Evolutionary conservation across 2,797 vertebrate species (phyloP).

Genomic region (Cryptoprocta ferox): DNA sequence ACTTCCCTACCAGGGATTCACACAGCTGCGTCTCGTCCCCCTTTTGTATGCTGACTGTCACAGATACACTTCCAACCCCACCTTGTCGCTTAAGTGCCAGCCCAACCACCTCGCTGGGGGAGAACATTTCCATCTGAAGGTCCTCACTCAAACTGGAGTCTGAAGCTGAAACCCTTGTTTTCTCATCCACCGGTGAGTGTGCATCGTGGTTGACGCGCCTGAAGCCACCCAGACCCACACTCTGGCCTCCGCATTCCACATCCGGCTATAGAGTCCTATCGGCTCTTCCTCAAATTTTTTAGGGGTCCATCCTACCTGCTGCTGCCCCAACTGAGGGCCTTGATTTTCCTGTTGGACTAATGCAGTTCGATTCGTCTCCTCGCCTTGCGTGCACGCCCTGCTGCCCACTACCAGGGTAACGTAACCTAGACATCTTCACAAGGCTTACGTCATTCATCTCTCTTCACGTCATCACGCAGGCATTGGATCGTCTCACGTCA

Average conservation of each 20-base stretch:
- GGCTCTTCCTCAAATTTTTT: not conserved
- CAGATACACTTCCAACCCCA: not conserved
- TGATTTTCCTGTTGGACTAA: not conserved
- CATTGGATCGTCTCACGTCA: no score
- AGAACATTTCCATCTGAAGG: not conserved
- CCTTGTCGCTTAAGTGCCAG: not conserved
- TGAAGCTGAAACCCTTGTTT: not conserved
- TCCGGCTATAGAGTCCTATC: not conserved
- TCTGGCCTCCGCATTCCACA: not conserved
- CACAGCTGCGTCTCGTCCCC: not conserved
- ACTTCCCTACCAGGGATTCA: not conserved
- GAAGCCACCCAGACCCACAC: fast-evolving
- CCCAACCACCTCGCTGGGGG: not conserved
- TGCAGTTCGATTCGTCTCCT: not conserved
- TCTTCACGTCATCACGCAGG: not conserved
- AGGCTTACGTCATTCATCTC: not conserved
- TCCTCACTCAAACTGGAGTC: not conserved
- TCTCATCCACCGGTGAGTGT: not conserved
- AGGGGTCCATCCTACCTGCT: not conserved
- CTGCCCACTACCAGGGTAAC: not conserved
- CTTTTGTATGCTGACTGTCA: not conserved
- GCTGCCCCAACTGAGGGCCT: not conserved
- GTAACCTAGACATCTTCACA: not conserved
- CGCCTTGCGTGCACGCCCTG: not conserved
- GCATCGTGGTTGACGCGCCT: fast-evolving